Evolutionary conservation across 2,113 vertebrate species (phyloP).

Genomic region (Gallinago paraguaiae): DNA sequence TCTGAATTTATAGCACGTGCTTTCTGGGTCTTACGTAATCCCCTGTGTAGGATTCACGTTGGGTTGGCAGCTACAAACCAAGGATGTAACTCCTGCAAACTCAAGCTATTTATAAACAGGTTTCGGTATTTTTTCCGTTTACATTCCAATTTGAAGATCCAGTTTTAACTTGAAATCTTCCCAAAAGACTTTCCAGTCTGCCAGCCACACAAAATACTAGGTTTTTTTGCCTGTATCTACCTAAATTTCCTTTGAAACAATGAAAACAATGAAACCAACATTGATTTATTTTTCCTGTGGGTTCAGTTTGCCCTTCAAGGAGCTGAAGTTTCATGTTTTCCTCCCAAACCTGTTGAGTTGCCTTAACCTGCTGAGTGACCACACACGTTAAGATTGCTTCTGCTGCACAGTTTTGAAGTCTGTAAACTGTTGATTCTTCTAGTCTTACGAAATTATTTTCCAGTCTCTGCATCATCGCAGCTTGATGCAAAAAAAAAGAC

Average conservation of each 20-base stretch:
- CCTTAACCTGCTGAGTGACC: neutral
- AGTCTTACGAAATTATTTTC: neutral
- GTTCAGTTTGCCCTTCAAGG: neutral
- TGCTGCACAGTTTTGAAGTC: neutral
- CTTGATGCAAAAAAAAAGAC: neutral
- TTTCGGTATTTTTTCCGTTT: neutral
- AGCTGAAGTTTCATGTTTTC: neutral
- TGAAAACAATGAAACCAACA: constrained; percentile 20
- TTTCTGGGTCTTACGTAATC: neutral
- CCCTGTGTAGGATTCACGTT: neutral
- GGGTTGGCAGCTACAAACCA: neutral
- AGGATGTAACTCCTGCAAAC: neutral
- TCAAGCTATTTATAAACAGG: neutral
- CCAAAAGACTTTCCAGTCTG: constrained; percentile 10
- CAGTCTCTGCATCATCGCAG: neutral
- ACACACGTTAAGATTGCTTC: neutral
- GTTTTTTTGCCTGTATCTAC: neutral
- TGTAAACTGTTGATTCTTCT: neutral
- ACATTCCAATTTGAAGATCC: neutral
- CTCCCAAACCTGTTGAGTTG: neutral
- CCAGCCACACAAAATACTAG: neutral
- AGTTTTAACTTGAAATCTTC: neutral
- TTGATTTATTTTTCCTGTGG: neutral
- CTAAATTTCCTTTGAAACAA: neutral
- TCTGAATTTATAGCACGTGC: neutral